A percentile compares a stretch with the other conserved stretches of the same genome.
Conservation (phyloP, 2,797 vertebrate species). For the Neosilurus hyrtlii region DNA sequence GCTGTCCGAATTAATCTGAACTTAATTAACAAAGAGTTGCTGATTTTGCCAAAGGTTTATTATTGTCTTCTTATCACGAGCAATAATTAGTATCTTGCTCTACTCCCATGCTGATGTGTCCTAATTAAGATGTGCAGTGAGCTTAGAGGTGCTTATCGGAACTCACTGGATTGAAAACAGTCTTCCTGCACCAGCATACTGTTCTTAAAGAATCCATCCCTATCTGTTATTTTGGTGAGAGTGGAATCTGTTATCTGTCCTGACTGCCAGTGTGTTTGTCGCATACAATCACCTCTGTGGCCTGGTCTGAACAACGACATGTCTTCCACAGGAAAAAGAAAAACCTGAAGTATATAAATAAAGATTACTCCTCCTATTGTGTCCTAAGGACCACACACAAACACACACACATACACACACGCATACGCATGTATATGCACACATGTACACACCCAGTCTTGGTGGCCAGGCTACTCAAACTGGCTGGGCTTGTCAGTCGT, state of each 20-base stretch:
- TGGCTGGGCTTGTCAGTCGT: constrained; percentile 70
- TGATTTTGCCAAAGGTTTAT: neutral
- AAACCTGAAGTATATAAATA: constrained; percentile 29
- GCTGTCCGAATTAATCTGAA: no score
- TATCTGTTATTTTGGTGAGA: neutral
- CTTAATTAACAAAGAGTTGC: neutral
- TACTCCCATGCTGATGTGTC: constrained; percentile 42
- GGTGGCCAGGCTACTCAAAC: constrained; percentile 61
- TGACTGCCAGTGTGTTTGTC: neutral
- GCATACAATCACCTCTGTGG: neutral
- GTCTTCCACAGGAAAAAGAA: constrained; percentile 15
- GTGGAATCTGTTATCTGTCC: neutral
- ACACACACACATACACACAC: constrained; percentile 34
- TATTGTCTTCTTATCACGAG: no score
- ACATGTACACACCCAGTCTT: constrained; percentile 57
- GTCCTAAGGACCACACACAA: constrained; percentile 51
- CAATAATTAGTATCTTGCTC: constrained; percentile 3
- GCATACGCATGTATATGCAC: neutral
- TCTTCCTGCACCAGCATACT: neutral
- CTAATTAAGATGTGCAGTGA: constrained; percentile 52
- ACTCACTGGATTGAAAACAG: constrained; percentile 37
- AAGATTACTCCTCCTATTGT: constrained; percentile 9
- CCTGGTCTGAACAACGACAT: neutral
- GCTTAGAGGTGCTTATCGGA: constrained; percentile 53
- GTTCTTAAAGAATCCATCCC: neutral